These are phyloP conservation scores for Hippolais icterina DNA, from an alignment of 2,113 vertebrate genomes.

Conservation along the genomic window DNA sequence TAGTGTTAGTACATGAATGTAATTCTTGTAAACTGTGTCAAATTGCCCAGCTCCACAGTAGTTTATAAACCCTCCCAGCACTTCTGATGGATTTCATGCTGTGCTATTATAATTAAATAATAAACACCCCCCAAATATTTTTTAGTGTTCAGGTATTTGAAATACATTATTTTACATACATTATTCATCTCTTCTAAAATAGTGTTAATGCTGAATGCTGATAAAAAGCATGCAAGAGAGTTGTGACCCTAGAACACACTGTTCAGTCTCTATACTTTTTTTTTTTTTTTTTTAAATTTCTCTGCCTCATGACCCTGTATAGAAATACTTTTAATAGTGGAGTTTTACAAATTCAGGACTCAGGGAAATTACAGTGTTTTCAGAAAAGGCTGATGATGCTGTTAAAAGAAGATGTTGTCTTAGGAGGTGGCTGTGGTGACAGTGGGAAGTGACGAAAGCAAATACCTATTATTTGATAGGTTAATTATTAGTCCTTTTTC, in stretches of 20 bases:
- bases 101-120: background rate
- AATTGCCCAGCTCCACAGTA: background rate
- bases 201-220: background rate
- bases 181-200: background rate
- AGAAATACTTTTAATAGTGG: background rate
- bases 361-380: background rate
- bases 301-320: background rate
- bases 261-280: background rate
- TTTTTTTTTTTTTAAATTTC: background rate
- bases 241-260: background rate
- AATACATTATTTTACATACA: background rate
- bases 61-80: background rate
- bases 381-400: background rate
- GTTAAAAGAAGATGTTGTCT: background rate
- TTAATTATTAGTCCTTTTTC: background rate
- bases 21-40: background rate
- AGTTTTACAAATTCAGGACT: background rate
- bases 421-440: background rate
- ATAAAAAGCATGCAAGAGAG: background rate
- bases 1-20: background rate
- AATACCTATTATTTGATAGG: background rate
- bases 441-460: background rate
- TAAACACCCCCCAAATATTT: background rate
- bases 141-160: background rate
- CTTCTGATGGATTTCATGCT: background rate